A percentile compares a stretch with the other conserved stretches of the same genome.
phyloP scores from a whole-genome alignment of 2,113 vertebrate species.

The Amblyornis subalaris region DNA sequence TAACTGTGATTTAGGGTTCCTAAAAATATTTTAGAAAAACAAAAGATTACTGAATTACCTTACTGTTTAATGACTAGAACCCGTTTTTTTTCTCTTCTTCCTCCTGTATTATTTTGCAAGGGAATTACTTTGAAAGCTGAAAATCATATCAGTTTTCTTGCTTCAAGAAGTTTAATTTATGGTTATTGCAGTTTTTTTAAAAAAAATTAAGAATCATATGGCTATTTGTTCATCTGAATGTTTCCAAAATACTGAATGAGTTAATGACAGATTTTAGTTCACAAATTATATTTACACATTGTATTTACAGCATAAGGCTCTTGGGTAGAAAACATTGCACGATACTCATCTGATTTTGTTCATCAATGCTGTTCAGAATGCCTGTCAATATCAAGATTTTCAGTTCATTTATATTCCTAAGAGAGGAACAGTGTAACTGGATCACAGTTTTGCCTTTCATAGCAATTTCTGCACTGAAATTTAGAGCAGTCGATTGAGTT shows the following conservation, averaged over 20 bases:
- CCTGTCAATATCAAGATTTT: background rate
- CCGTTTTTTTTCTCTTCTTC: rapidly evolving
- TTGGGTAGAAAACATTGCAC: background rate
- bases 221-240: background rate
- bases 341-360: background rate
- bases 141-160: background rate
- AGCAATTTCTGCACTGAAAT: background rate
- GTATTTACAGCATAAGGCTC: background rate
- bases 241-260: background rate
- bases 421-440: background rate
- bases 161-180: background rate
- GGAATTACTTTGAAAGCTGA: background rate
- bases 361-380: background rate
- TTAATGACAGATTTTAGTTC: background rate
- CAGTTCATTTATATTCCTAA: background rate
- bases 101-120: background rate
- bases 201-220: background rate
- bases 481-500: background rate
- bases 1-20: background rate
- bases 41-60: background rate
- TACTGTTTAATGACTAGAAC: background rate
- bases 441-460: background rate
- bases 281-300: background rate
- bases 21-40: background rate
- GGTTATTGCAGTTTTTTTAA: background rate